A percentile compares a stretch with the other conserved stretches of the same genome.
phyloP scores from a whole-genome alignment of 2,888 invertebrate genomes.

The Stenoptilia bipunctidactyla region DNA sequence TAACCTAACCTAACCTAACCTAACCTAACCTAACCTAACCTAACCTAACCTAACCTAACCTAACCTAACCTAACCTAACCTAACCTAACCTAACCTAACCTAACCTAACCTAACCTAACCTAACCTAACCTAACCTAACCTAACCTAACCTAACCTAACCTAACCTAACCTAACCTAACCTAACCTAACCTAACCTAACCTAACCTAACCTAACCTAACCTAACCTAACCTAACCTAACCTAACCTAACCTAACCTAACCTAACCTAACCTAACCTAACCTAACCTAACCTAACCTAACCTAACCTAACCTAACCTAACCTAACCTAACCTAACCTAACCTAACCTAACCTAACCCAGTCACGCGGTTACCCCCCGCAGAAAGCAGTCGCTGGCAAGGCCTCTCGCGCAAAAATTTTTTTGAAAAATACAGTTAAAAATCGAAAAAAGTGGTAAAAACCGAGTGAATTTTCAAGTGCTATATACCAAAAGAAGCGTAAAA shows the following conservation, averaged over 20 bases:
- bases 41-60: constrained; percentile 7
- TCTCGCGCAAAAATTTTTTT: no score
- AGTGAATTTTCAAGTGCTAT: no score
- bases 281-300: constrained; percentile 15
- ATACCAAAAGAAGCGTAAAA: no score
- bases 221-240: constrained; percentile 13
- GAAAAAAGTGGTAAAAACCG: no score
- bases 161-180: constrained; percentile 23
- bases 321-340: constrained; percentile 15
- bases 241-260: constrained; percentile 16
- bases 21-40: constrained; percentile 14
- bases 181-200: constrained; percentile 22
- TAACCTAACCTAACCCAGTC: constrained; percentile 12
- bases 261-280: constrained; percentile 16
- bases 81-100: constrained; percentile 16
- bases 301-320: constrained; percentile 14
- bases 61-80: constrained; percentile 14
- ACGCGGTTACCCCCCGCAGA: no score
- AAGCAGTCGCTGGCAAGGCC: no score
- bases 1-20: constrained; percentile 11
- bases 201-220: constrained; percentile 22
- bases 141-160: constrained; percentile 25
- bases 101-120: constrained; percentile 23
- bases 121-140: constrained; percentile 24
- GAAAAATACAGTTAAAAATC: no score